Base-by-base conservation (phyloP, 2,113 vertebrate species). In the Gnathonemus longibarbis region DNA sequence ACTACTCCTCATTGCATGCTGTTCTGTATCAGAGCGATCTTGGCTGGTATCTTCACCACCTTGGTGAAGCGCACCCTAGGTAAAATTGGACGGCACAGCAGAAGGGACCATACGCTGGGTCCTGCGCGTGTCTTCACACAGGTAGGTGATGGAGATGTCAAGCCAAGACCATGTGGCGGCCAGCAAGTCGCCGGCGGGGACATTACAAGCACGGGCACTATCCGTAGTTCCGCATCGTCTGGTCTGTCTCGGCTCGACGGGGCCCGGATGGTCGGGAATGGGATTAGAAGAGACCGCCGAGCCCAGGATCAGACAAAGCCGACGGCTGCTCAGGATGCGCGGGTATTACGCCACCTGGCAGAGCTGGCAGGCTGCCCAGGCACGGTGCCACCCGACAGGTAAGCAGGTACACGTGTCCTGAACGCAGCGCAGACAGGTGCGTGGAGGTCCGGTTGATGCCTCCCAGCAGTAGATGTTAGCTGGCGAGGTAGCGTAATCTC, bases 401-500 rank as follows among this genome's bases (percentile, higher is more conserved):
- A 97, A 93, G 95, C 97, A 98, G 97, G 97, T 97, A 97, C 93
- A 84, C 89, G 92, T 45, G 94, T 93, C 92, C 74, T 93, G 94
- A 50, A 93, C 58, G 91, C 19, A 94, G 86, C 93, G 31, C 93
- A 94, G 95, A 95, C 96, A 97, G 95, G 94, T 94, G 93, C 95
- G 97, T 96, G 96, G 95, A 93, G 19, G 45, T n/a, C 83, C 39
- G 83, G 39, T 1, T 8, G 19, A 6, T n/a, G 80, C 92, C 93
- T 94, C 94, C 77, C 66, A 11, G 77, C 19, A 86, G 56, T 84
- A 86, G 91, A 92, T 89, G 98, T 98, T 98, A 98, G 97, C 97
- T 96, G 96, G 97, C 97, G 98, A 99, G 97, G 98, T 98, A 98
- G 97, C 98, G 97, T 99, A 98, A 99, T 98, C 98, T 99, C 96